Conservation (phyloP, 2,113 vertebrate genomes). For the Cardinalis cardinalis region DNA sequence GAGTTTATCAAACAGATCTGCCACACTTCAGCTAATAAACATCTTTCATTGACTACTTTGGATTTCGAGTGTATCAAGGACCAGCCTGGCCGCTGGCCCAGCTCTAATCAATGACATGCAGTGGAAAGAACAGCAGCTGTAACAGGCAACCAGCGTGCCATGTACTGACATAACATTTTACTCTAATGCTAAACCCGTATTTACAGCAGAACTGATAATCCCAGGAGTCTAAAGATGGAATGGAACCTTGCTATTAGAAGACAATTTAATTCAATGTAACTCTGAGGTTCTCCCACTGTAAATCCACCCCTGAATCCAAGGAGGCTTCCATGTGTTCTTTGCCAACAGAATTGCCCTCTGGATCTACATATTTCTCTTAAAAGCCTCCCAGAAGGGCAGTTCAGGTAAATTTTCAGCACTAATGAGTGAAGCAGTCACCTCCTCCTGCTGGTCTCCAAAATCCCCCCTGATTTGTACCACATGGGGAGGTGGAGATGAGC, state of each 20-base stretch:
- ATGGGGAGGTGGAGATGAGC: background rate
- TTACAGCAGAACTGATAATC: background rate
- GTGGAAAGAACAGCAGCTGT: background rate
- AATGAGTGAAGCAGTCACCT: background rate
- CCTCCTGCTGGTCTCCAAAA: background rate
- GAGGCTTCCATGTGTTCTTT: background rate
- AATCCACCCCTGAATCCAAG: background rate
- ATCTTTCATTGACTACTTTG: background rate
- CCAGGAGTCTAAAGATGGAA: background rate
- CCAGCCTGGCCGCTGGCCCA: background rate
- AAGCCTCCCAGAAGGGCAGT: background rate
- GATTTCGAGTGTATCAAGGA: background rate
- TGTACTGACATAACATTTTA: background rate
- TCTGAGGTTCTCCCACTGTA: background rate
- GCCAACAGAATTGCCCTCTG: background rate
- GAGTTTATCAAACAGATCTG: background rate
- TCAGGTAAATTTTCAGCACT: background rate
- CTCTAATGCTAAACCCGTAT: constrained; percentile 1
- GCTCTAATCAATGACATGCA: background rate
- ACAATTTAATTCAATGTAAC: background rate
- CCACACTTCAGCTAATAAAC: background rate
- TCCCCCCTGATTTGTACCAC: accelerated
- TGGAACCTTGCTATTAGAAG: background rate
- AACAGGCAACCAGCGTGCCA: background rate
- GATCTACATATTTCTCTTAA: background rate